These are phyloP conservation scores for Camptogramma bilineatum DNA, from an alignment of 2,888 invertebrate genomes.

Conservation along the genomic window DNA sequence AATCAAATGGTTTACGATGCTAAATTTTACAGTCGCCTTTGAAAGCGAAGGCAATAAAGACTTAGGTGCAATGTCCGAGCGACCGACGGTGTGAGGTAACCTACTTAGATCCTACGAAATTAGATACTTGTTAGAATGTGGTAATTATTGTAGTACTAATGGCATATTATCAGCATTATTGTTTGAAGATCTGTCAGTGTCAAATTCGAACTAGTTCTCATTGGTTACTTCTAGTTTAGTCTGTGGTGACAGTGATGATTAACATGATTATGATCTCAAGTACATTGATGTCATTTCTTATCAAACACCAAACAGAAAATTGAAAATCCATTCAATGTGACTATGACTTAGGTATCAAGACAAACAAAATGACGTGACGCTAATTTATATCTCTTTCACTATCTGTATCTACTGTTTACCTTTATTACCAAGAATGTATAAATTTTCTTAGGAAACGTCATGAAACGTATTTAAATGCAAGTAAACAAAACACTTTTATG, in stretches of 20 bases:
- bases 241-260: too few relatives aligned
- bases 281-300: slow-evolving; percentile 8
- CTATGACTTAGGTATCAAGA: slow-evolving; percentile 16
- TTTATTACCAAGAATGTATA: neutral
- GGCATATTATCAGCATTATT: too few relatives aligned
- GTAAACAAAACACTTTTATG: too few relatives aligned
- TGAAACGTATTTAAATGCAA: too few relatives aligned
- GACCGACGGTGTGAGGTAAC: slow-evolving; percentile 12
- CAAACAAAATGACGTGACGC: slow-evolving; percentile 18
- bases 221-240: too few relatives aligned
- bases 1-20: slow-evolving; percentile 28
- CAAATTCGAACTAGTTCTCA: too few relatives aligned
- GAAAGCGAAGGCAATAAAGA: slow-evolving; percentile 22
- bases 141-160: too few relatives aligned
- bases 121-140: slow-evolving; percentile 4
- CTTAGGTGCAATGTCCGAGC: slow-evolving; percentile 25
- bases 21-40: slow-evolving; percentile 23
- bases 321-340: slow-evolving; percentile 11
- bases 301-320: slow-evolving; percentile 22
- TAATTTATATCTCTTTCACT: slow-evolving; percentile 7
- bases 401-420: slow-evolving; percentile 13
- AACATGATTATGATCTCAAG: neutral
- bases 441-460: too few relatives aligned
- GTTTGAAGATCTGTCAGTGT: too few relatives aligned
- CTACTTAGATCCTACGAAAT: slow-evolving; percentile 19